Conservation (phyloP, 2,888 invertebrate species). For the Monoplex corrugatus region DNA sequence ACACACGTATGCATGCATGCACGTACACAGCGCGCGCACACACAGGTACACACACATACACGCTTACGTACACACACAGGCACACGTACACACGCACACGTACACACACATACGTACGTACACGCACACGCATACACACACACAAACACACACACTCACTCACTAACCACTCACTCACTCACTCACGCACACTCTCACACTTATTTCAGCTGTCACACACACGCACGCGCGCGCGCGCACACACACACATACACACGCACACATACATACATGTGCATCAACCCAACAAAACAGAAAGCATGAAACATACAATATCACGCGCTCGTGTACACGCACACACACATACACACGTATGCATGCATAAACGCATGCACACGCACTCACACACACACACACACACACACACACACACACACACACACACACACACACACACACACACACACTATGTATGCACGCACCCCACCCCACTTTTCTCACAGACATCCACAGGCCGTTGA, state of each 20-base stretch:
- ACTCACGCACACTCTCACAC: no score
- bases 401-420: not conserved
- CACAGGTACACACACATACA: not conserved
- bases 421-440: conserved; percentile 1
- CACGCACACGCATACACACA: not conserved
- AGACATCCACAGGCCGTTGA: no score
- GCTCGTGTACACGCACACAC: not conserved
- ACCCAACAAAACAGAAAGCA: no score
- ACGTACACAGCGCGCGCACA: no score
- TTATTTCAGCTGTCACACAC: no score
- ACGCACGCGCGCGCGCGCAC: no score
- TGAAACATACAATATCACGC: not conserved
- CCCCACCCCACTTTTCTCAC: not conserved
- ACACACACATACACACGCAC: conserved; percentile 1
- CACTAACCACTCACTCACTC: conserved; percentile 13
- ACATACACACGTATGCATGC: not conserved
- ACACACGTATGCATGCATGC: no score
- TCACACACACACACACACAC: not conserved
- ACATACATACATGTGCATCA: conserved; percentile 4
- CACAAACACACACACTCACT: conserved; percentile 3
- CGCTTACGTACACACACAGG: conserved; percentile 7
- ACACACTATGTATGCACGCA: not conserved
- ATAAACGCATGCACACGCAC: not conserved
- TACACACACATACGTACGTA: no score
- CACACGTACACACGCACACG: not conserved